Evolutionary conservation across 2,113 vertebrate genomes (phyloP).

Genomic region (Hemicordylus capensis): DNA sequence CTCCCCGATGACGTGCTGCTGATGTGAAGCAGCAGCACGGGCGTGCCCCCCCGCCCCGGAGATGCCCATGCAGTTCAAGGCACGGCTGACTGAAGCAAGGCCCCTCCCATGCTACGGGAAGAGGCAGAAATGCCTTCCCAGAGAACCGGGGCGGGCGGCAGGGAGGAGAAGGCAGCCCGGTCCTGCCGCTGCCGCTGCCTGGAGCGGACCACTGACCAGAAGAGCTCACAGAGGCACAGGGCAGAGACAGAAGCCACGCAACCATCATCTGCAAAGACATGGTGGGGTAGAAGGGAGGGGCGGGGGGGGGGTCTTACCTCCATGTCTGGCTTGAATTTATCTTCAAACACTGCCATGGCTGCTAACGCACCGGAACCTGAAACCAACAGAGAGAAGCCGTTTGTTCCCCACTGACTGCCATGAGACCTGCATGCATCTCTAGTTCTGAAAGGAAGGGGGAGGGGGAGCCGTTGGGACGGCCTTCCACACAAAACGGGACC

Average conservation of each 20-base stretch:
- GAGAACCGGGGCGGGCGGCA: no score
- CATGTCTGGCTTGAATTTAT: constrained; percentile 91
- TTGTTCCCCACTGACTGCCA: neutral
- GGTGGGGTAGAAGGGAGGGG: neutral
- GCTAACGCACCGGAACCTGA: constrained; percentile 94
- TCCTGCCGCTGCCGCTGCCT: neutral
- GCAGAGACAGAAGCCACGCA: neutral
- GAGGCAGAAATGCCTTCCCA: neutral
- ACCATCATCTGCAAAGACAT: neutral
- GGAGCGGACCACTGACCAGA: neutral
- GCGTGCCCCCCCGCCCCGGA: no score
- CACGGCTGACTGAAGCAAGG: neutral
- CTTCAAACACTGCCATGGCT: constrained; percentile 98
- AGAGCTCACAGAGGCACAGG: neutral
- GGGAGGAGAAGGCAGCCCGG: neutral
- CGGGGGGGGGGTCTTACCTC: constrained; percentile 76
- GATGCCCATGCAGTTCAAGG: no score
- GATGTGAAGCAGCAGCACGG: no score
- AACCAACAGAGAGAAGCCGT: constrained; percentile 44
- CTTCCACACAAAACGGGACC: no score
- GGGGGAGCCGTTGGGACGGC: no score
- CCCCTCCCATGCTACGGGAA: neutral
- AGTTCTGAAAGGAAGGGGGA: neutral
- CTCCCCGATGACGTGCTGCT: no score
- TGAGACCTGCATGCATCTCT: neutral